These are phyloP conservation scores for Patella vulgata DNA, from an alignment of 1,140 invertebrate genomes.

Conservation along the genomic window DNA sequence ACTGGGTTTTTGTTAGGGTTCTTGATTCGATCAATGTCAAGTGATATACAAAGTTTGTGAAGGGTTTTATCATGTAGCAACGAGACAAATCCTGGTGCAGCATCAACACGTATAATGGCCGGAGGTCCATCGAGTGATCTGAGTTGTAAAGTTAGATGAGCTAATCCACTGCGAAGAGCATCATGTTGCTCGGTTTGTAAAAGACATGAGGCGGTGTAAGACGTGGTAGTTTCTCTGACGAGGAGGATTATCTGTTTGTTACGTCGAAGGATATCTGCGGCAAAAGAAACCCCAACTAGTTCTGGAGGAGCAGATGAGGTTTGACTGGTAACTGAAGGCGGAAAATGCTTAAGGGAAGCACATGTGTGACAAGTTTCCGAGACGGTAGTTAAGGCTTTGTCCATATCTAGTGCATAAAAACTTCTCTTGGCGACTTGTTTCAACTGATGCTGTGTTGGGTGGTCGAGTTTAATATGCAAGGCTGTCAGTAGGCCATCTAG, in stretches of 20 bases:
- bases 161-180: constrained; percentile 8
- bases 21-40: constrained; percentile 24
- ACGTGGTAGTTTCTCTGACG: constrained; percentile 21
- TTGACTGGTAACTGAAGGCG: constrained; percentile 5
- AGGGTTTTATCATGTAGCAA: constrained; percentile 13
- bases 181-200: constrained; percentile 1
- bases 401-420: constrained; percentile 34
- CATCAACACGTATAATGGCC: constrained; percentile 20
- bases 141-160: neutral
- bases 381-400: constrained; percentile 12
- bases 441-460: constrained; percentile 18
- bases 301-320: constrained; percentile 19
- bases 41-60: constrained; percentile 1
- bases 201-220: constrained; percentile 17
- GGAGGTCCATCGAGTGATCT: constrained; percentile 16
- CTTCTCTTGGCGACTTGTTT: constrained; percentile 7
- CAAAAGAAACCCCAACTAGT: constrained; percentile 26
- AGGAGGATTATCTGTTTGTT: constrained; percentile 14
- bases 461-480: constrained; percentile 23
- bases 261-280: constrained; percentile 24
- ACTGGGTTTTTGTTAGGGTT: constrained; percentile 41
- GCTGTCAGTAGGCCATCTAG: constrained; percentile 32
- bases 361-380: constrained; percentile 17
- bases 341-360: constrained; percentile 14
- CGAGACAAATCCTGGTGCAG: constrained; percentile 26